Conservation (phyloP, 2,113 vertebrate genomes). For the Monopterus albus region DNA sequence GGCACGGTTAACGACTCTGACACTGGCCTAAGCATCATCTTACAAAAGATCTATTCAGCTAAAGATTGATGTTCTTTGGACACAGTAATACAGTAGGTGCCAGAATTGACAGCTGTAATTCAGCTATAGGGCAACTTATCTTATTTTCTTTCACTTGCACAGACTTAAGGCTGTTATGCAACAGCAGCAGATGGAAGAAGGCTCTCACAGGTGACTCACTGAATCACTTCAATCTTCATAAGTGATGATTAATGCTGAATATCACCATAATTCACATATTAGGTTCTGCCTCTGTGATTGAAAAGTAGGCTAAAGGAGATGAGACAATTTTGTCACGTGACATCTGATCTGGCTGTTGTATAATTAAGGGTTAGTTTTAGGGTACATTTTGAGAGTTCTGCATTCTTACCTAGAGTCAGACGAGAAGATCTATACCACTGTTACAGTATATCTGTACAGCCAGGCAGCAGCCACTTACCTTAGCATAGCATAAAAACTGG, state of each 20-base stretch:
- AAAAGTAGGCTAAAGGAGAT: background rate
- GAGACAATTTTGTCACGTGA: no score
- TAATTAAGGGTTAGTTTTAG: no score
- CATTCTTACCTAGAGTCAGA: background rate
- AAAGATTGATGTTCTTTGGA: slow-evolving; percentile 15
- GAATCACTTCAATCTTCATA: slow-evolving; percentile 23
- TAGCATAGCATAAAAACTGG: no score
- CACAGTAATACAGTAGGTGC: background rate
- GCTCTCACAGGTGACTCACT: slow-evolving; percentile 22
- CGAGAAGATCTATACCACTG: no score
- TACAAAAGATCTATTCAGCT: background rate
- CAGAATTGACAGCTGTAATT: slow-evolving; percentile 4
- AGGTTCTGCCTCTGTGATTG: slow-evolving; percentile 19
- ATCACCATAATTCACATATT: background rate
- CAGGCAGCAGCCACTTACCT: no score
- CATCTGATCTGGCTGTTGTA: background rate
- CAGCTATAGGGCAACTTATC: background rate
- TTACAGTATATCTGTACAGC: no score
- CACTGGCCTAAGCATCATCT: no score
- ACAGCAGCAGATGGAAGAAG: slow-evolving; percentile 51
- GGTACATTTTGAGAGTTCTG: background rate
- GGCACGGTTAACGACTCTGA: no score
- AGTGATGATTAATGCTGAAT: slow-evolving; percentile 29
- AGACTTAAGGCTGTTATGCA: slow-evolving; percentile 35
- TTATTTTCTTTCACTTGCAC: background rate